Conservation (phyloP, 1,140 invertebrate genomes). For the Lepidostoma basale region DNA sequence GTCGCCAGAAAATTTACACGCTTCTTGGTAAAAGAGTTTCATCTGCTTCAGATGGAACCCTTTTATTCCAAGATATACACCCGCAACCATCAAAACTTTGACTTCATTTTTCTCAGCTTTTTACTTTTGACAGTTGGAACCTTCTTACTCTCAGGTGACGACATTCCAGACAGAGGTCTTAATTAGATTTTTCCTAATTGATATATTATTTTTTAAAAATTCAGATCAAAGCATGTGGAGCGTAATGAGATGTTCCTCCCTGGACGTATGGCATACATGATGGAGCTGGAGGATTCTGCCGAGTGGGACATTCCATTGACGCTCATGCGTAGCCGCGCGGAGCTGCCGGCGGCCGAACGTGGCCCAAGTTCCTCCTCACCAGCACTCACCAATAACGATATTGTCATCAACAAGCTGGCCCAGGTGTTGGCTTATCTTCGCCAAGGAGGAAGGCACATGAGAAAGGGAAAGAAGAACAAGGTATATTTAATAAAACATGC, state of each 20-base stretch:
- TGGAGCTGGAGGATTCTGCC: conserved; percentile 88
- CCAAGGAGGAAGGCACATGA: conserved; percentile 76
- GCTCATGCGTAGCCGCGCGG: conserved; percentile 91
- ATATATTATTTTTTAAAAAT: too few species aligned
- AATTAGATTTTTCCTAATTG: too few species aligned
- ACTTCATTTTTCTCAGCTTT: too few species aligned
- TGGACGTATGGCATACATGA: conserved; percentile 97
- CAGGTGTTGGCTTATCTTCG: conserved; percentile 96
- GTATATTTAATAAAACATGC: too few species aligned
- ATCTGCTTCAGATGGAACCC: too few species aligned
- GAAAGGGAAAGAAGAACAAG: conserved; percentile 76
- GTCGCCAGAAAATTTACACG: too few species aligned
- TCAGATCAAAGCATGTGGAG: conserved; percentile 72
- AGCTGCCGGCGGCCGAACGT: conserved; percentile 73
- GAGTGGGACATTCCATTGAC: conserved; percentile 96
- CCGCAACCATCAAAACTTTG: too few species aligned
- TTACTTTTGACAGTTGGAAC: too few species aligned
- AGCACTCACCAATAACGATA: conserved; percentile 91
- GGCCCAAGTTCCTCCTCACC: conserved; percentile 65
- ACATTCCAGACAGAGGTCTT: too few species aligned
- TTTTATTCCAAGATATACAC: too few species aligned
- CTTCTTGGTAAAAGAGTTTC: too few species aligned
- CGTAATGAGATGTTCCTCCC: conserved; percentile 95
- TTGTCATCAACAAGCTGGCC: conserved; percentile 95
- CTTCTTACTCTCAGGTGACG: too few species aligned